Percentiles rank a stretch among this genome's conserved stretches.
Evolutionary conservation across 2,113 vertebrate genomes (phyloP).

Genomic region (Psophia crepitans): DNA sequence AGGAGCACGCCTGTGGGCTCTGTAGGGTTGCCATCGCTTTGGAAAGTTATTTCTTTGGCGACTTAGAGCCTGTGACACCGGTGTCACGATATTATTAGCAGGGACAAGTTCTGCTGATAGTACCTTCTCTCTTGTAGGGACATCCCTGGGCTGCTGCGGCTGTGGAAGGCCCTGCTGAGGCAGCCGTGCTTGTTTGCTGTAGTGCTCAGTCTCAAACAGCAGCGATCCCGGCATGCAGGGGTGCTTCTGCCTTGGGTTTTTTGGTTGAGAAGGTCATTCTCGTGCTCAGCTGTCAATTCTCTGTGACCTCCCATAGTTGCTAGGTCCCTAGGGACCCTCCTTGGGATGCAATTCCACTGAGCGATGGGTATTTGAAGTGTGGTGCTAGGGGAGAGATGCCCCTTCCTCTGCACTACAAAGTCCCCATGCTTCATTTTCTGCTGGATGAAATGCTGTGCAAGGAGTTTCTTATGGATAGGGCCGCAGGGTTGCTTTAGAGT

Average conservation of each 20-base stretch:
- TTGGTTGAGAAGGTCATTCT: too few relatives aligned
- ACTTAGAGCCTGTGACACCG: fast-evolving
- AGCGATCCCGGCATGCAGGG: too few relatives aligned
- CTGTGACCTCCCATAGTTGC: too few relatives aligned
- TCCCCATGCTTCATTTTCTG: background rate
- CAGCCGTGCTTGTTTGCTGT: too few relatives aligned
- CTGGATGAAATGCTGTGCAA: background rate
- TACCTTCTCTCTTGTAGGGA: background rate
- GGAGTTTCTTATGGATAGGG: background rate
- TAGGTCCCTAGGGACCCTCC: too few relatives aligned
- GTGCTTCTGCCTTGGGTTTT: too few relatives aligned
- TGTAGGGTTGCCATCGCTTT: too few relatives aligned
- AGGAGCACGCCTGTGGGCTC: background rate
- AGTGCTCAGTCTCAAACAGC: too few relatives aligned
- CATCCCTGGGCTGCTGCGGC: background rate
- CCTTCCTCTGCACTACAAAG: background rate
- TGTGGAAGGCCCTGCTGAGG: too few relatives aligned
- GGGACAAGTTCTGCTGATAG: background rate
- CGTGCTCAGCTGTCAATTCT: too few relatives aligned
- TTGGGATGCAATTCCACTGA: background rate
- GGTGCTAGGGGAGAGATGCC: too few relatives aligned
- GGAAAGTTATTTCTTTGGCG: background rate
- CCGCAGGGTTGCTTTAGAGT: too few relatives aligned
- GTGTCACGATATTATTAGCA: background rate
- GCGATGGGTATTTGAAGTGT: background rate